Conservation (phyloP, 2,888 invertebrate genomes). For the Eupelmus urozonus region DNA sequence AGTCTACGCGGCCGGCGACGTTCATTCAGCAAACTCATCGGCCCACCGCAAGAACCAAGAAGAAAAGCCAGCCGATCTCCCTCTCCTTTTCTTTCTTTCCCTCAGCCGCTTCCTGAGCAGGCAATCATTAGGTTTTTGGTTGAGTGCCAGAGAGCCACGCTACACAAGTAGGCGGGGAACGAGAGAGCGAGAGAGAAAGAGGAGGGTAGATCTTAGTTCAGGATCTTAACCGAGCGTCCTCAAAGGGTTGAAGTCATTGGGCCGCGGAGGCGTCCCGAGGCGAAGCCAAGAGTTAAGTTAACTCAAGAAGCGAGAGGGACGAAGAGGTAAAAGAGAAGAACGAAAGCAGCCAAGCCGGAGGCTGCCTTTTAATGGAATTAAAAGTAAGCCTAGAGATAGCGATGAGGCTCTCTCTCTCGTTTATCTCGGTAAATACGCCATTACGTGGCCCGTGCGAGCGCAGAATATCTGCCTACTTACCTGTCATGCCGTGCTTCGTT, state of each 20-base stretch:
- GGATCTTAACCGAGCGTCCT: conserved; percentile 60
- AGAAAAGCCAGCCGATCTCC: conserved; percentile 12
- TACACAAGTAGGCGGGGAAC: not conserved
- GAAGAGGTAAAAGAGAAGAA: conserved; percentile 30
- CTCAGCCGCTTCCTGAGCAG: conserved; percentile 24
- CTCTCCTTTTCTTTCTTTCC: not conserved
- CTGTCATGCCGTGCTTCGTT: conserved; percentile 61
- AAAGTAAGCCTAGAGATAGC: conserved; percentile 72
- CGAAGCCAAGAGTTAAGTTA: conserved; percentile 62
- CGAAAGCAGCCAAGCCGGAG: conserved; percentile 59
- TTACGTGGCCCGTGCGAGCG: conserved; percentile 61
- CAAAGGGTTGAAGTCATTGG: conserved; percentile 71
- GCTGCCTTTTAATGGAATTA: conserved; percentile 71
- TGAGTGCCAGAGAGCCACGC: conserved; percentile 67
- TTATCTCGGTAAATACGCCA: conserved; percentile 71
- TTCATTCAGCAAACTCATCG: conserved; percentile 40
- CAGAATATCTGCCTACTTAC: conserved; percentile 64
- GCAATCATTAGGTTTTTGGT: conserved; percentile 71
- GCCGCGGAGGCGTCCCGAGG: conserved; percentile 62
- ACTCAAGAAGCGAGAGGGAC: conserved; percentile 48
- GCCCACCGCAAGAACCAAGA: conserved; percentile 23
- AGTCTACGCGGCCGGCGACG: not conserved
- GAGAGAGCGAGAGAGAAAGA: not conserved
- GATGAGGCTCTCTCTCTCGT: conserved; percentile 62
- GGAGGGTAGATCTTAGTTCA: not conserved